A percentile compares a stretch with the other conserved stretches of the same genome.
phyloP scores from a whole-genome alignment of 1,140 invertebrate species.

The Drosophila melanogaster region DNA sequence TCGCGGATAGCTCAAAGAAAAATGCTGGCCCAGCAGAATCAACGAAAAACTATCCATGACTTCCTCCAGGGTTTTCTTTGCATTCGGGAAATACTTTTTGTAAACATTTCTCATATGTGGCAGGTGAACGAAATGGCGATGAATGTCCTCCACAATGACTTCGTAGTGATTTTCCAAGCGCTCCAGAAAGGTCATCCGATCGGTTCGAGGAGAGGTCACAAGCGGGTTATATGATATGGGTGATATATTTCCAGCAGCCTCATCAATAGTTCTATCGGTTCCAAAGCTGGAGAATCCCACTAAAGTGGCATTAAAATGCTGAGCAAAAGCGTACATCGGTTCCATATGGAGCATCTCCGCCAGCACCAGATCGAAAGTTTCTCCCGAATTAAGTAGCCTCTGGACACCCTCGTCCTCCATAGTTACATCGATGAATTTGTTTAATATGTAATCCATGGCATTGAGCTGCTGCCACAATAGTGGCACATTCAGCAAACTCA shows the following conservation, averaged over 20 bases:
- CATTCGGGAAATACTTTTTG: conserved; percentile 84
- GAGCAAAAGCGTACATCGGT: conserved; percentile 56
- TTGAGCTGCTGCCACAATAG: conserved; percentile 74
- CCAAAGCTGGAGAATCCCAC: conserved; percentile 71
- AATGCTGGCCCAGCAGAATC: conserved; percentile 87
- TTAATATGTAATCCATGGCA: conserved; percentile 59
- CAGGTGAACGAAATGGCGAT: conserved; percentile 31
- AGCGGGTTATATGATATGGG: conserved; percentile 80
- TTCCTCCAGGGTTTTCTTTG: conserved; percentile 61
- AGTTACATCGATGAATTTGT: background rate
- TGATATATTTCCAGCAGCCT: conserved; percentile 63
- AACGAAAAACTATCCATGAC: conserved; percentile 84
- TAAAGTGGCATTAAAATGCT: conserved; percentile 75
- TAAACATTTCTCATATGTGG: conserved; percentile 67
- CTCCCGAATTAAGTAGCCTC: conserved; percentile 51
- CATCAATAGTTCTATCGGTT: conserved; percentile 55
- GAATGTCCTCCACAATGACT: conserved; percentile 17
- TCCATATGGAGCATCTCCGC: conserved; percentile 64
- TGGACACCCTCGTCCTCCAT: conserved; percentile 49
- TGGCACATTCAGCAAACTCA: background rate
- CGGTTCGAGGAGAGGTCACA: conserved; percentile 59
- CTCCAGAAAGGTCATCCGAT: conserved; percentile 84
- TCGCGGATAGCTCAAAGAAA: conserved; percentile 85
- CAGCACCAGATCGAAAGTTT: conserved; percentile 79
- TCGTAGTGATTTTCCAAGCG: conserved; percentile 81